Evolutionary conservation across 2,797 vertebrate genomes (phyloP).

Genomic region (Eremophila alpestris): DNA sequence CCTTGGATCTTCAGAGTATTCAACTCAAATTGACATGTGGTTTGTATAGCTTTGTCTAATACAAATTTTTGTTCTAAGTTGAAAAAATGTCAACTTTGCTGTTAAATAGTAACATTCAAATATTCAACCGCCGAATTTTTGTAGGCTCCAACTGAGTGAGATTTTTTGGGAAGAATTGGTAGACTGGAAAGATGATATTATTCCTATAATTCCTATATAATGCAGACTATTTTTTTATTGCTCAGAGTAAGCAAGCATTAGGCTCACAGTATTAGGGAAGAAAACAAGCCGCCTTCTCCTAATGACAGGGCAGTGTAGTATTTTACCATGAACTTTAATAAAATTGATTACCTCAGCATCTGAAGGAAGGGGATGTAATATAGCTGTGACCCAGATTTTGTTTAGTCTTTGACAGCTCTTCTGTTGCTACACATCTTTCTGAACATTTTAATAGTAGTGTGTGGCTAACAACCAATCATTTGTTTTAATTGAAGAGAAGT

Average conservation of each 20-base stretch:
- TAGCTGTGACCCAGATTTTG: not conserved
- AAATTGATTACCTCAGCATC: not conserved
- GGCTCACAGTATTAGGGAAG: not conserved
- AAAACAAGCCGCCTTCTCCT: not conserved
- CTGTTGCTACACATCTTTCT: not conserved
- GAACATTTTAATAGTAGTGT: not conserved
- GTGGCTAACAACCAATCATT: not conserved
- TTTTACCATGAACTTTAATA: not conserved
- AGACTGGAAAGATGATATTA: not conserved
- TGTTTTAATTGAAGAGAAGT: not conserved
- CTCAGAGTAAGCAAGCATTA: not conserved
- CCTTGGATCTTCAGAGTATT: slow-evolving; percentile 94
- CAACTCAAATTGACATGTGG: slow-evolving; percentile 98
- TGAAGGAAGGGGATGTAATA: not conserved
- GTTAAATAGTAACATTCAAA: not conserved
- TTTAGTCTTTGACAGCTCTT: not conserved
- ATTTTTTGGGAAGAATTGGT: not conserved
- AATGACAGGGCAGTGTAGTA: not conserved
- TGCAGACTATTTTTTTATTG: not conserved
- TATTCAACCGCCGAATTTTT: not conserved
- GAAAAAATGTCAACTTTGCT: not conserved
- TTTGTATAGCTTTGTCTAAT: slow-evolving; percentile 71
- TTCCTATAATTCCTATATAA: not conserved
- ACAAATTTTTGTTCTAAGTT: not conserved
- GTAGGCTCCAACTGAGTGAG: not conserved